Percentiles rank a stretch among this genome's conserved stretches.
Conservation (phyloP, 2,113 vertebrate genomes). For the Heloderma charlesbogerti region DNA sequence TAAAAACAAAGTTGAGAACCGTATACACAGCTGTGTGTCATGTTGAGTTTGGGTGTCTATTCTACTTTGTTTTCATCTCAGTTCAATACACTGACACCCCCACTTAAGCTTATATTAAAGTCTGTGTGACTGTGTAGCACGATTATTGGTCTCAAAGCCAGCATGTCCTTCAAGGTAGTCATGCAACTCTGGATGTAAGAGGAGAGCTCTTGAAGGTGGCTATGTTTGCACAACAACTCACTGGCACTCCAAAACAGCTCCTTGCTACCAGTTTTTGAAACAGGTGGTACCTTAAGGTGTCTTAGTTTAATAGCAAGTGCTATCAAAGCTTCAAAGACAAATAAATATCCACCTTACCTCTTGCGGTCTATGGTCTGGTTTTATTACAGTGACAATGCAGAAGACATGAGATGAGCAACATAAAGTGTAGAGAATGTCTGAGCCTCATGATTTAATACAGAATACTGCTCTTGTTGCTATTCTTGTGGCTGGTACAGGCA, state of each 20-base stretch:
- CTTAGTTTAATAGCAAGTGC: neutral
- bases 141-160: neutral
- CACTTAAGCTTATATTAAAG: neutral
- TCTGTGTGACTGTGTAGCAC: neutral
- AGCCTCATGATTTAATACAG: neutral
- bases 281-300: neutral
- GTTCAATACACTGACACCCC: neutral
- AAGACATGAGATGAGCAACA: neutral
- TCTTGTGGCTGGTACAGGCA: neutral
- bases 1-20: neutral
- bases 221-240: neutral
- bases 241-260: neutral
- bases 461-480: neutral
- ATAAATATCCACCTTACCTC: slow-evolving; percentile 8
- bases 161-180: neutral
- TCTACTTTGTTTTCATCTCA: neutral
- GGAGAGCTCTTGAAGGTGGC: neutral
- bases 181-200: neutral
- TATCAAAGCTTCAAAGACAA: slow-evolving; percentile 16
- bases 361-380: neutral
- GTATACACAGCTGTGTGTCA: neutral
- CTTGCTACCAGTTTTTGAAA: neutral
- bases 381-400: slow-evolving; percentile 13
- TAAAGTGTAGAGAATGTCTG: neutral
- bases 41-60: neutral